These are phyloP conservation scores for Delphinapterus leucas DNA, from an alignment of 2,113 vertebrate species.

Conservation along the genomic window DNA sequence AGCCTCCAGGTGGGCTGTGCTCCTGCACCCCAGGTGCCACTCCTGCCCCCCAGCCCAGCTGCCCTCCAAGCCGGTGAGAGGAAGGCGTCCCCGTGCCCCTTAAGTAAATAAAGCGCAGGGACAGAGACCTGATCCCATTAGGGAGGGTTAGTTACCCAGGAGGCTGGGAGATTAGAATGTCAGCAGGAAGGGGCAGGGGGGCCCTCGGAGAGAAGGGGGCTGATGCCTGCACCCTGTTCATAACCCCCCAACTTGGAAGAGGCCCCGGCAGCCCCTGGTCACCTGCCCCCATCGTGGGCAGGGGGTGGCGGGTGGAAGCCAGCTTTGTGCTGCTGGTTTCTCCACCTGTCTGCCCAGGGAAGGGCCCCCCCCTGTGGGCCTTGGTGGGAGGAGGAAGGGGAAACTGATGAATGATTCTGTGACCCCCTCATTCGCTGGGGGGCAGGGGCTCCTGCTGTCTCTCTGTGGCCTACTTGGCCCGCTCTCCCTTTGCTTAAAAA, in stretches of 20 bases:
- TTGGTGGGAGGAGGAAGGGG: background rate
- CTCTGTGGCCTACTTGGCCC: background rate
- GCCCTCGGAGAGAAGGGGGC: background rate
- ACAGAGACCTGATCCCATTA: constrained; percentile 78
- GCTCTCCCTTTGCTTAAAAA: background rate
- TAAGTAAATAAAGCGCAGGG: constrained; percentile 78
- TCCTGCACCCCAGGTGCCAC: constrained; percentile 62
- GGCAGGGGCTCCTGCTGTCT: background rate
- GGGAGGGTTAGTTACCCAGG: constrained; percentile 72
- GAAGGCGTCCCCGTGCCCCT: background rate
- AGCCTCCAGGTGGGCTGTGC: background rate
- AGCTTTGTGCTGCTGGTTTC: background rate
- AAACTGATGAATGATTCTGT: background rate
- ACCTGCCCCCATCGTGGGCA: too few species aligned
- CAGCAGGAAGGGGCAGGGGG: background rate
- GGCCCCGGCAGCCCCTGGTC: background rate
- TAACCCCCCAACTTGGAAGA: background rate
- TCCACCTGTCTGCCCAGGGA: background rate
- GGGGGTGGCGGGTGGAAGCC: background rate
- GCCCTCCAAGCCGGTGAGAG: background rate
- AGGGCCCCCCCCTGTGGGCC: rapidly evolving
- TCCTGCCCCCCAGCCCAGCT: background rate
- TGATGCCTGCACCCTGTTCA: too few species aligned
- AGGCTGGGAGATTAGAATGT: constrained; percentile 52
- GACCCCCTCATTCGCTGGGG: background rate